phyloP scores from a whole-genome alignment of 2,113 vertebrate genomes.

The Bombycilla garrulus region DNA sequence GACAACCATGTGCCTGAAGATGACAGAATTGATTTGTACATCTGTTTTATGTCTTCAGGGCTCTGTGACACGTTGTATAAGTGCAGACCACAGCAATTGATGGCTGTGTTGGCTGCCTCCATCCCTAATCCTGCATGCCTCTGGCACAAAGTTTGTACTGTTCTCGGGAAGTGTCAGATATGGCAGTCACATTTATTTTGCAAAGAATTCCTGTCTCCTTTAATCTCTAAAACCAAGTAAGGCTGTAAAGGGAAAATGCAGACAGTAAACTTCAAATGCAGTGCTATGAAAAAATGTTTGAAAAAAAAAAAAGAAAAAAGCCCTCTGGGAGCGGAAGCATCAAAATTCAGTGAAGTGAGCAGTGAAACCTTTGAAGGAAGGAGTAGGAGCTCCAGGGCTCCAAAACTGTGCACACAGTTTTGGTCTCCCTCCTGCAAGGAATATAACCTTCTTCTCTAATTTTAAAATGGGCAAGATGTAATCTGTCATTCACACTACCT shows the following conservation, averaged over 20 bases:
- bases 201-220: constrained; percentile 10
- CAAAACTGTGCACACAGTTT: neutral
- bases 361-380: neutral
- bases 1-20: neutral
- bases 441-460: neutral
- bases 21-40: constrained; percentile 9
- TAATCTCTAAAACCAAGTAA: constrained; percentile 31
- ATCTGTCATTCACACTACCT: neutral
- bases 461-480: neutral
- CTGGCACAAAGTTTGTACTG: constrained; percentile 39
- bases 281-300: neutral
- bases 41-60: constrained; percentile 37
- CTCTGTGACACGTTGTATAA: constrained; percentile 19
- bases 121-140: constrained; percentile 25
- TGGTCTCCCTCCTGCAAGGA: neutral
- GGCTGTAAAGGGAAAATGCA: constrained; percentile 34
- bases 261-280: constrained; percentile 44
- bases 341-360: neutral
- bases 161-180: constrained; percentile 36
- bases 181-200: constrained; percentile 23
- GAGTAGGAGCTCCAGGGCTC: neutral
- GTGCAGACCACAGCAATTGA: constrained; percentile 12
- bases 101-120: constrained; percentile 32
- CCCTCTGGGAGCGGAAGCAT: constrained; percentile 13
- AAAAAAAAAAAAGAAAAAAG: neutral